A percentile compares a stretch with the other conserved stretches of the same genome.
Evolutionary conservation across 2,797 vertebrate genomes (phyloP).

Genomic region (Etheostoma perlongum): DNA sequence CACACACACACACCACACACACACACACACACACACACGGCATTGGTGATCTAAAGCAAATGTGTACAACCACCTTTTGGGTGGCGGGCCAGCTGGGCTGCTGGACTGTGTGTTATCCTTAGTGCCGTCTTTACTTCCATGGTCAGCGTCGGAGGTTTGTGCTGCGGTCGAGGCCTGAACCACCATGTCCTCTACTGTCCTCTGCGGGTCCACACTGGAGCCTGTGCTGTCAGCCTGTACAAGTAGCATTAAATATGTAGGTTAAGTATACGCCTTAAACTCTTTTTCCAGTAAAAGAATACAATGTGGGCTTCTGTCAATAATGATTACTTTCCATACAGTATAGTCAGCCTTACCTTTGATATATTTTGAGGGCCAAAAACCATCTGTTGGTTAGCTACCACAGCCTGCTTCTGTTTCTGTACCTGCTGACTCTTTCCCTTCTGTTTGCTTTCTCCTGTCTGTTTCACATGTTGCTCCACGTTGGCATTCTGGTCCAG

Average conservation of each 20-base stretch:
- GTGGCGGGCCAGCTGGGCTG: not conserved
- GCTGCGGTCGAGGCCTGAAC: conserved; percentile 1
- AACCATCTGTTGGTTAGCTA: conserved; percentile 21
- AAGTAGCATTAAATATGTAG: not conserved
- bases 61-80: conserved; percentile 50
- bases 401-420: conserved; percentile 5
- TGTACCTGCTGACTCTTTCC: conserved; percentile 34
- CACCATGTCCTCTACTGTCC: not conserved
- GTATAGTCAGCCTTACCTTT: conserved; percentile 56
- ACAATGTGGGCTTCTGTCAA: fast-evolving
- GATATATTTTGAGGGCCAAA: conserved; percentile 32
- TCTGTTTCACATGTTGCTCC: conserved; percentile 41
- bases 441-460: conserved; percentile 39
- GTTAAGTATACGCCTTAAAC: not conserved
- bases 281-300: not conserved
- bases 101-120: not conserved
- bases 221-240: conserved; percentile 35
- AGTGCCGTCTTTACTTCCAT: not conserved
- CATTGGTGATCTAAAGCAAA: not conserved
- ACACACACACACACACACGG: not conserved
- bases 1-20: not conserved
- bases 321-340: not conserved
- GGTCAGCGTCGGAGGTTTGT: not conserved
- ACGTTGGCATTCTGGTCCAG: conserved; percentile 67
- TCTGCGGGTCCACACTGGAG: conserved; percentile 63